Evolutionary conservation across 2,797 vertebrate species (phyloP).

Genomic region (Peromyscus attwateri): DNA sequence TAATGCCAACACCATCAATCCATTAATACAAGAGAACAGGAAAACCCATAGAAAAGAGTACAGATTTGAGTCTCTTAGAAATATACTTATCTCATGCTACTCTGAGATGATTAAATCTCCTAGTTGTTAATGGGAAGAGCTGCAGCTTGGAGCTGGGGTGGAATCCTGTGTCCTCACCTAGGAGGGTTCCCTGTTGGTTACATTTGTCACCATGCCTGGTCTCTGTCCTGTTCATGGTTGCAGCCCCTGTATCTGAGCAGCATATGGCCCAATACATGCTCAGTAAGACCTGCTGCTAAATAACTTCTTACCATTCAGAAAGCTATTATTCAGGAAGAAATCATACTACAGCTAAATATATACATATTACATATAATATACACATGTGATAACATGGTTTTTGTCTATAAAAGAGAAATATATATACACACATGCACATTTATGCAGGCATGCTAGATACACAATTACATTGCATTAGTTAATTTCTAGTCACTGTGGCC

Average conservation of each 20-base stretch:
- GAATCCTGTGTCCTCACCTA: background rate
- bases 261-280: background rate
- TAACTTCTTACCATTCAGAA: background rate
- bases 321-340: constrained; percentile 45
- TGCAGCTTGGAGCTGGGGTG: background rate
- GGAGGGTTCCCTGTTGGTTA: background rate
- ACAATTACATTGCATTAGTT: background rate
- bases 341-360: background rate
- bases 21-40: background rate
- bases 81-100: background rate
- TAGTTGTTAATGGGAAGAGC: background rate
- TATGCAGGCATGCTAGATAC: background rate
- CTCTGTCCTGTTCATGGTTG: background rate
- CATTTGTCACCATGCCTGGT: too few species aligned
- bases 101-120: background rate
- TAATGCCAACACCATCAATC: background rate
- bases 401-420: constrained; percentile 28
- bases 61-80: background rate
- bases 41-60: background rate
- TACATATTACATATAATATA: background rate
- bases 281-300: constrained; percentile 17
- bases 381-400: constrained; percentile 2
- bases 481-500: background rate
- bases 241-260: too few species aligned
- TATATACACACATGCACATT: background rate